phyloP scores from a whole-genome alignment of 2,888 invertebrate genomes.

The Cheilosia scutellata region DNA sequence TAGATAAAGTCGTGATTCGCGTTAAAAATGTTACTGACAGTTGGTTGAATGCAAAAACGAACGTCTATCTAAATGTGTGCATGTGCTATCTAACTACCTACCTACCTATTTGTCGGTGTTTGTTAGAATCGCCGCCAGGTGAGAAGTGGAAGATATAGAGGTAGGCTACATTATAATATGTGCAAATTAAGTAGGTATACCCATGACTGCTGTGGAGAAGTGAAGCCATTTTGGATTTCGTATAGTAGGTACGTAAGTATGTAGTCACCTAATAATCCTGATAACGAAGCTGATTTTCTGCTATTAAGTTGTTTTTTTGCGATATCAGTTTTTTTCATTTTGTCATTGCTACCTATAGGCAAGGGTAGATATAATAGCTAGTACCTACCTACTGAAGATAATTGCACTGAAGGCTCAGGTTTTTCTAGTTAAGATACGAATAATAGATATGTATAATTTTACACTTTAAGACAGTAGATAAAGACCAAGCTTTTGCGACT shows the following conservation, averaged over 20 bases:
- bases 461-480: background rate
- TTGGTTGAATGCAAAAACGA: conserved; percentile 31
- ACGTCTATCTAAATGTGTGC: conserved; percentile 15
- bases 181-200: background rate
- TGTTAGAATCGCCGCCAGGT: conserved; percentile 27
- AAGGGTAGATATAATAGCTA: background rate
- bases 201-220: background rate
- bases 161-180: too few species aligned
- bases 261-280: background rate
- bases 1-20: conserved; percentile 9
- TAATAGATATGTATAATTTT: background rate
- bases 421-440: too few species aligned
- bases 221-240: conserved; percentile 50
- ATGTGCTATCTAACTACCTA: conserved; percentile 12
- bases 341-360: background rate
- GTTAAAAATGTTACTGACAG: conserved; percentile 47
- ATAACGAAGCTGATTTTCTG: conserved; percentile 11
- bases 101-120: conserved; percentile 22
- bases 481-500: too few species aligned
- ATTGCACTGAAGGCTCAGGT: too few species aligned
- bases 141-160: background rate
- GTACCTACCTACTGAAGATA: too few species aligned
- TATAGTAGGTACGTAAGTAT: background rate
- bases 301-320: background rate
- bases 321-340: background rate